Evolutionary conservation across 2,113 vertebrate species (phyloP).

Genomic region (Pogonocichla stellata): DNA sequence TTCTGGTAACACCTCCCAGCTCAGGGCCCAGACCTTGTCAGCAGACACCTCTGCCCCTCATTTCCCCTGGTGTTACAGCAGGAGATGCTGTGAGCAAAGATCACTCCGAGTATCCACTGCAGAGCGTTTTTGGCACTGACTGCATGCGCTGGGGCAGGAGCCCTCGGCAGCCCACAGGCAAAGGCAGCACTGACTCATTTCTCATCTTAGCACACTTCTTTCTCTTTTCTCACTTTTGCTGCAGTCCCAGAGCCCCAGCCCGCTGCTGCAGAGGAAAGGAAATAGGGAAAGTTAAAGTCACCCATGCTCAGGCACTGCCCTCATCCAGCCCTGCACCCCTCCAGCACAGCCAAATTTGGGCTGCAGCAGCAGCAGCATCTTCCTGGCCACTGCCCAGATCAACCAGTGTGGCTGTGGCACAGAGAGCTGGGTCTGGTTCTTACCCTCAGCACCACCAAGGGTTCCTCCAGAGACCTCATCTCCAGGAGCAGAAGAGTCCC

Average conservation of each 20-base stretch:
- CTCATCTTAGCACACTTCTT: neutral
- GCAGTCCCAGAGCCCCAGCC: neutral
- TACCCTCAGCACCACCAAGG: neutral
- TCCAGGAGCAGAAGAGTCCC: neutral
- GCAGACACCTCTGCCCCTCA: neutral
- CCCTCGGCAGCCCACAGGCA: neutral
- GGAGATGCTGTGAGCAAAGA: neutral
- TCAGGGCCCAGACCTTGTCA: rapidly evolving
- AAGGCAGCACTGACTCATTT: conserved; percentile 43
- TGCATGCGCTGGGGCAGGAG: rapidly evolving
- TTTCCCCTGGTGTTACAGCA: neutral
- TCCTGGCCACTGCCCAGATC: neutral
- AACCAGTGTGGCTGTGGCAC: rapidly evolving
- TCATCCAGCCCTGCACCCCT: neutral
- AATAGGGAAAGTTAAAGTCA: conserved; percentile 68
- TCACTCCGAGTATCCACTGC: neutral
- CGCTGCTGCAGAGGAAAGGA: conserved; percentile 13
- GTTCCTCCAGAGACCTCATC: neutral
- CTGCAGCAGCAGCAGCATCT: neutral
- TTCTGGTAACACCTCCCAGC: neutral
- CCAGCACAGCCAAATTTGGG: neutral
- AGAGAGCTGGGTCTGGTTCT: neutral
- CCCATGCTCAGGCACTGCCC: conserved; percentile 17
- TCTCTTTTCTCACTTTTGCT: conserved; percentile 68
- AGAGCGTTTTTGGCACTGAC: neutral